Evolutionary conservation across 2,888 invertebrate genomes (phyloP), one percentile per base, ranked within the genome.

Genomic region (Phymatocera aterrima): DNA sequence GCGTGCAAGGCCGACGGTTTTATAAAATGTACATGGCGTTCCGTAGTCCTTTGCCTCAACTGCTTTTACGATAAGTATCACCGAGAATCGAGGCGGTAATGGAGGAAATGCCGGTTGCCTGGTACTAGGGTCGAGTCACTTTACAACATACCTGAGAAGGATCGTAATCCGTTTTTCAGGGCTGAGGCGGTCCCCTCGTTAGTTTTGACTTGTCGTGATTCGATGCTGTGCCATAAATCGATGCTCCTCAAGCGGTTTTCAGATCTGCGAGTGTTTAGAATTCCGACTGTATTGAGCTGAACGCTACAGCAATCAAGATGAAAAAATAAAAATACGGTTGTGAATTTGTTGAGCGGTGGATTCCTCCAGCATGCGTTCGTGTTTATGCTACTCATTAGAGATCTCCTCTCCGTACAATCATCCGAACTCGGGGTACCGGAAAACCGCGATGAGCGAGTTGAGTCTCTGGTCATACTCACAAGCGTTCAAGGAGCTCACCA

Each of bases 151-250:
- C n/a, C n/a, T n/a, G n/a, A n/a, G n/a, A n/a, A n/a, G n/a, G n/a
- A n/a, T n/a, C n/a, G n/a, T n/a, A n/a, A n/a, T n/a, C n/a, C n/a
- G n/a, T n/a, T n/a, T n/a, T n/a, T n/a, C n/a, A n/a, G n/a, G n/a
- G n/a, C n/a, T n/a, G n/a, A n/a, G n/a, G n/a, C n/a, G n/a, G n/a
- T n/a, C n/a, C n/a, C n/a, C n/a, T n/a, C n/a, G n/a, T n/a, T n/a
- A n/a, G n/a, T 48, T 24, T 51, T 51, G 51, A 31, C 34, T 72
- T 72, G 48, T 24, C 34, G 18, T 34, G 31, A 18, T 72, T 72
- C 51, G 34, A 51, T 72, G 51, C 72, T 5, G 18, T 0, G 72
- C 48, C 51, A 72, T 51, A 72, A 43, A 72, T 72, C 72, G 18
- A 51, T 72, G 72, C 18, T 18, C 51, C 34, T 72, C 34, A 18